These are phyloP conservation scores for Lithophane leautieri DNA, from an alignment of 2,888 invertebrate genomes.

Conservation along the genomic window DNA sequence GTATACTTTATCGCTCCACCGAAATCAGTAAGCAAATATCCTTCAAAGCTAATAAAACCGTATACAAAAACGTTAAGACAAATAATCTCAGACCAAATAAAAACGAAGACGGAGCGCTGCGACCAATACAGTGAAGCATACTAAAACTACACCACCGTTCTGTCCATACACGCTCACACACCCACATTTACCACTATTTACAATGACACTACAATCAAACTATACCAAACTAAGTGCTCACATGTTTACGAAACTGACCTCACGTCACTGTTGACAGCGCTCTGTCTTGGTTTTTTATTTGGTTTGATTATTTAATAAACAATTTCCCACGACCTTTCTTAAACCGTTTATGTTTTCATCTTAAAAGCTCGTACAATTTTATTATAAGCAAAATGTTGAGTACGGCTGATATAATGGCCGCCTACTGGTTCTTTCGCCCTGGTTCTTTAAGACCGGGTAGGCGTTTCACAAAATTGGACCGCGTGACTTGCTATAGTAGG, in stretches of 20 bases:
- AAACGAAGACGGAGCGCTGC: no score
- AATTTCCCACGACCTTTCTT: constrained; percentile 8
- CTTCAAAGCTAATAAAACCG: constrained; percentile 2
- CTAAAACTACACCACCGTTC: no score
- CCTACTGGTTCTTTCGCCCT: constrained; percentile 56
- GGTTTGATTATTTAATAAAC: constrained; percentile 18
- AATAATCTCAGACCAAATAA: no score
- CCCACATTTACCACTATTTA: no score
- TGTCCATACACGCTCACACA: no score
- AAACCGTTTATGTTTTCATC: constrained; percentile 35
- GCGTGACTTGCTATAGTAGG: constrained; percentile 85
- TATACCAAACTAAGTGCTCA: no score
- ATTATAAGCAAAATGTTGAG: constrained; percentile 32
- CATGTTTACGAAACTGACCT: no score
- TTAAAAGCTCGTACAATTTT: constrained; percentile 31
- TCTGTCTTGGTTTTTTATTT: no score
- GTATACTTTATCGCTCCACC: background rate
- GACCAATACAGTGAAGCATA: no score
- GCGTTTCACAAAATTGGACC: constrained; percentile 84
- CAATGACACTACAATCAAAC: no score
- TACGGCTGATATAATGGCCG: constrained; percentile 26
- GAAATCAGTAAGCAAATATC: constrained; percentile 18
- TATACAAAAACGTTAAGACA: constrained; percentile 14
- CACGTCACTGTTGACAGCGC: no score
- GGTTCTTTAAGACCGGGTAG: constrained; percentile 78